Evolutionary conservation across 2,113 vertebrate species (phyloP), one percentile per base, ranked within the genome.

Genomic region (Isichthys henryi): DNA sequence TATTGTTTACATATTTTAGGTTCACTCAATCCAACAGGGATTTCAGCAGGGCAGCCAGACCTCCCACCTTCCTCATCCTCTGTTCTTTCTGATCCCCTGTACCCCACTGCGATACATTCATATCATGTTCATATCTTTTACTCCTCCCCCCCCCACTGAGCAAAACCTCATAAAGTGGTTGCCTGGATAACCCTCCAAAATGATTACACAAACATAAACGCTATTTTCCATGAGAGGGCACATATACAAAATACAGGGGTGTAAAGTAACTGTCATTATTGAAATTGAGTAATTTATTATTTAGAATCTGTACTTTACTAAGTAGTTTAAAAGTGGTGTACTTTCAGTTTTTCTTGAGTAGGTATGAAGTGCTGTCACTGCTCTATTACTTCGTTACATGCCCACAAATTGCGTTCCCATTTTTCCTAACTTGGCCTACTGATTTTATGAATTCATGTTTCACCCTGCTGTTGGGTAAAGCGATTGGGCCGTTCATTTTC

Each of bases 91-190:
- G 15, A 92, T n/a, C 93, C 90, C 92, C 92, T 91, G 17, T 92
- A 92, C 92, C 92, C 92, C 92, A 92, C 92, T 93, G 92, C 92
- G 93, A 95, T 96, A 95, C 94, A 95, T 96, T 95, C 95, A 96
- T 96, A 96, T 96, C 95, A 94, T 95, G 95, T 96, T 96, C 95
- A 95, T 95, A 96, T 95, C 94, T 53, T 96, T 96, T 96, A 96
- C 96, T 94, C 95, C 94, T 92, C 94, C 86, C 94, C 95, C 90
- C 91, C 92, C 94, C 93, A 94, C 91, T 92, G 50, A 58, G 92
- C 92, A 93, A 92, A 90, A 88, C 92, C 93, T 74, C 70, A 88
- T 93, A 91, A 93, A 92, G 91, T 92, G 93, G 91, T 94, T 94
- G 94, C 85, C 88, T 46, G 84, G 93, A 93, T 94, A 94, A 94